These are phyloP conservation scores for Xestia xanthographa DNA, from an alignment of 2,888 invertebrate species.

Conservation along the genomic window DNA sequence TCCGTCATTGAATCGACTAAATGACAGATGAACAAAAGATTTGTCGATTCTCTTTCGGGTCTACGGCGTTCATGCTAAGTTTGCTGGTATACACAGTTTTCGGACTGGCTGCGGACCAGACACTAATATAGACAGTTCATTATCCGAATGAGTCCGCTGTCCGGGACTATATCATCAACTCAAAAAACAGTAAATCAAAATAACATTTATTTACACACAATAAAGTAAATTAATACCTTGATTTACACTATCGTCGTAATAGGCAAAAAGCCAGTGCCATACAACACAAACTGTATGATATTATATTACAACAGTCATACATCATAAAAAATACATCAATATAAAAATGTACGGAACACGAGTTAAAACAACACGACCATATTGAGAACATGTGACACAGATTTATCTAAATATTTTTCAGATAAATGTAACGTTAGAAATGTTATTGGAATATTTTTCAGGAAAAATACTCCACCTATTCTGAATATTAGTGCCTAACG, in stretches of 20 bases:
- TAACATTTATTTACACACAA: conserved; percentile 27
- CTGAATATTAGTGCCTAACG: background rate
- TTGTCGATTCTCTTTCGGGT: too few species aligned
- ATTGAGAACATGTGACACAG: conserved; percentile 62
- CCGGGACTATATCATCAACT: background rate
- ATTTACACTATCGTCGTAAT: conserved; percentile 18
- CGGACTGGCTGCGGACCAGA: background rate
- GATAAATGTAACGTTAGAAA: conserved; percentile 27
- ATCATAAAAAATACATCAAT: conserved; percentile 65
- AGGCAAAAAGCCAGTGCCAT: conserved; percentile 31
- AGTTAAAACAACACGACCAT: conserved; percentile 55
- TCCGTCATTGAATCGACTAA: too few species aligned
- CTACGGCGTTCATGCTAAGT: too few species aligned
- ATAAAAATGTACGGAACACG: conserved; percentile 54
- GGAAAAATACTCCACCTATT: conserved; percentile 3
- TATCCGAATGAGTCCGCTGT: background rate
- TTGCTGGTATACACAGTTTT: background rate
- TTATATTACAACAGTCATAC: conserved; percentile 63
- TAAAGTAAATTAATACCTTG: background rate
- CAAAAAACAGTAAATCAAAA: background rate
- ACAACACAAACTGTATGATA: conserved; percentile 42
- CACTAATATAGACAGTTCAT: background rate
- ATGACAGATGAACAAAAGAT: too few species aligned
- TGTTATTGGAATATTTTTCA: conserved; percentile 10
- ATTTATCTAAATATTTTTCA: conserved; percentile 50